Conservation (phyloP, 2,888 invertebrate genomes). For the Thecophora atra region DNA sequence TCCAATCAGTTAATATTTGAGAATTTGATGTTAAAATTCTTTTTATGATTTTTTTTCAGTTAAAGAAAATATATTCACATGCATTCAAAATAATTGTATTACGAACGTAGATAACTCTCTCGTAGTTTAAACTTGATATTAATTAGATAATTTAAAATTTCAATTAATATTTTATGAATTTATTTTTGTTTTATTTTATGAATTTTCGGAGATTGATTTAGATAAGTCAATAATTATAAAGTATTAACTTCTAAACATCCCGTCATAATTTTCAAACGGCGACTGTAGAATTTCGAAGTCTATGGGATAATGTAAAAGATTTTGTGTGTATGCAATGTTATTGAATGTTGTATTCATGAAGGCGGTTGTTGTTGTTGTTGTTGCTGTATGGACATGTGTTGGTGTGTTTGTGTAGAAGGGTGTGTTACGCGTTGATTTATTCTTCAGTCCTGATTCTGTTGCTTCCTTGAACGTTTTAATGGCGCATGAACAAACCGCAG, state of each 20-base stretch:
- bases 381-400: constrained; percentile 18
- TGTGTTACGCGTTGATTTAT: constrained; percentile 29
- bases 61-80: too few species aligned
- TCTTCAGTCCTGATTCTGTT: constrained; percentile 7
- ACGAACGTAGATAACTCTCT: too few species aligned
- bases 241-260: not conserved
- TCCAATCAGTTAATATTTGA: too few species aligned
- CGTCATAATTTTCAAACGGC: not conserved
- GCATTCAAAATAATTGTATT: too few species aligned
- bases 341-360: too few species aligned
- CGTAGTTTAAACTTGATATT: too few species aligned
- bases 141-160: too few species aligned
- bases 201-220: too few species aligned
- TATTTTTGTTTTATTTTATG: too few species aligned
- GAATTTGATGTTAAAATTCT: too few species aligned
- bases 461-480: constrained; percentile 20
- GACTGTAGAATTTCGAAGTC: not conserved
- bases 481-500: constrained; percentile 39
- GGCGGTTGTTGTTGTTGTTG: constrained; percentile 2
- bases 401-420: constrained; percentile 15
- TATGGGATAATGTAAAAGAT: constrained; percentile 24
- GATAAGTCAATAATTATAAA: not conserved
- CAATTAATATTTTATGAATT: too few species aligned
- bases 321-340: not conserved
- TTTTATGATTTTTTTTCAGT: too few species aligned